Conservation (phyloP, 2,797 vertebrate genomes). For the Balearica regulorum region DNA sequence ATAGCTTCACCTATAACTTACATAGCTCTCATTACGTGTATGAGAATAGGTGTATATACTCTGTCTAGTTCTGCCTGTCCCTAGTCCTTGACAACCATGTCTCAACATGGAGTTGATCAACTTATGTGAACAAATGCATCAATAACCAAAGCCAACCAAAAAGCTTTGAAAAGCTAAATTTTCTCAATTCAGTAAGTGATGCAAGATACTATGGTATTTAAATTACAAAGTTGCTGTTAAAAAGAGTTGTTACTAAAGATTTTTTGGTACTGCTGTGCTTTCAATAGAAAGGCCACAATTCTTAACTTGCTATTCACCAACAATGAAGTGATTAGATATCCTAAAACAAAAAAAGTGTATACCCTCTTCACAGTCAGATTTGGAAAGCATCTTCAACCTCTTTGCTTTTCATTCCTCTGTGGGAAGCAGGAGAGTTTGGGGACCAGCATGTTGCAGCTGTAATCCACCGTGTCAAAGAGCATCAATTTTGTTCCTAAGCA, state of each 20-base stretch:
- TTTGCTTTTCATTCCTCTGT: background rate
- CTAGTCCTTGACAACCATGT: background rate
- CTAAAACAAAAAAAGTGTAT: background rate
- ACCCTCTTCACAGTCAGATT: background rate
- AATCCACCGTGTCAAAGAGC: constrained; percentile 44
- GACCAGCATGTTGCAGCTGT: constrained; percentile 16
- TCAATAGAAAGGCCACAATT: background rate
- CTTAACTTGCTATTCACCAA: background rate
- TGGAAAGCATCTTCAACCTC: background rate
- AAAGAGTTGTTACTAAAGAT: background rate
- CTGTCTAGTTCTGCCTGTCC: background rate
- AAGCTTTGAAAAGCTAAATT: background rate
- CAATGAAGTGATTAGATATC: background rate
- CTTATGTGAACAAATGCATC: background rate
- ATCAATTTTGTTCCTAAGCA: constrained; percentile 62
- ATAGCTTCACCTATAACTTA: background rate
- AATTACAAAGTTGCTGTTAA: background rate
- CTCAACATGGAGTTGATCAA: background rate
- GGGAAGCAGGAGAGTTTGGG: background rate
- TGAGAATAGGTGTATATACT: background rate
- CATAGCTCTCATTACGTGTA: background rate
- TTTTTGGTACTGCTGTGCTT: background rate
- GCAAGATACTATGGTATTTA: background rate
- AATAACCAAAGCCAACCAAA: background rate
- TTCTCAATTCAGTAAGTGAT: background rate